These are phyloP conservation scores for Cryptotermes secundus DNA, from an alignment of 1,140 invertebrate species.

Conservation along the genomic window DNA sequence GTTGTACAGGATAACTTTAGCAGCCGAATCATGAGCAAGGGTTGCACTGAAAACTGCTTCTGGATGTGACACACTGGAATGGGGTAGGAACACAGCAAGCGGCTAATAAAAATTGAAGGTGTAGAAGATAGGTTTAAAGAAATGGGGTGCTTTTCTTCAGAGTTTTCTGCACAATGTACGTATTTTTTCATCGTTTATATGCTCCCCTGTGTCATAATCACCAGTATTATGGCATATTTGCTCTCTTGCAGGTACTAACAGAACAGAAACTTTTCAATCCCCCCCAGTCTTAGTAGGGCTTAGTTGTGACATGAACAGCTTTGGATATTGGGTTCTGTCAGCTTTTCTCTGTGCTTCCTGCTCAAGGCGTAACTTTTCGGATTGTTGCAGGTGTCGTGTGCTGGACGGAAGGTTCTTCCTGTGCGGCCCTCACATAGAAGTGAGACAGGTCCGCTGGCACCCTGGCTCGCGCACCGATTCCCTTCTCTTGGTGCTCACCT, in stretches of 20 bases:
- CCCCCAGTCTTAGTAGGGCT: too few relatives aligned
- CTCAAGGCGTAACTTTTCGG: too few relatives aligned
- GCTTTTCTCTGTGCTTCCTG: too few relatives aligned
- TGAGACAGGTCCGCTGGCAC: constrained; percentile 76
- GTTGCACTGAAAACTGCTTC: background rate
- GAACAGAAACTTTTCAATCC: too few relatives aligned
- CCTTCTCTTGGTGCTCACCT: constrained; percentile 75
- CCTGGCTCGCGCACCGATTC: constrained; percentile 72
- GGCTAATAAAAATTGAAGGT: background rate
- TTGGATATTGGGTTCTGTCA: too few relatives aligned
- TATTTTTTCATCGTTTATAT: too few relatives aligned
- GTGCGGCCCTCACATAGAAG: constrained; percentile 51
- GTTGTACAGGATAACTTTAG: too few relatives aligned
- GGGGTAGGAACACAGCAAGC: background rate
- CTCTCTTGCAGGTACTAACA: too few relatives aligned
- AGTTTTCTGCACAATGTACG: background rate
- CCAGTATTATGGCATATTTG: too few relatives aligned
- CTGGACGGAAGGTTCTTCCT: constrained; percentile 63
- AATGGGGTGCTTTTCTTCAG: background rate
- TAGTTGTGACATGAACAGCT: too few relatives aligned
- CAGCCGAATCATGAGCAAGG: constrained; percentile 12
- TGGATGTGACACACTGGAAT: constrained; percentile 12
- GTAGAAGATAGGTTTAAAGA: background rate
- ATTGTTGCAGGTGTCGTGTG: constrained; percentile 52
- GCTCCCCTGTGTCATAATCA: too few relatives aligned